Percentiles rank a stretch among this genome's conserved stretches.
These are phyloP conservation scores for Fopius arisanus DNA, from an alignment of 1,140 invertebrate species.

Conservation along the genomic window DNA sequence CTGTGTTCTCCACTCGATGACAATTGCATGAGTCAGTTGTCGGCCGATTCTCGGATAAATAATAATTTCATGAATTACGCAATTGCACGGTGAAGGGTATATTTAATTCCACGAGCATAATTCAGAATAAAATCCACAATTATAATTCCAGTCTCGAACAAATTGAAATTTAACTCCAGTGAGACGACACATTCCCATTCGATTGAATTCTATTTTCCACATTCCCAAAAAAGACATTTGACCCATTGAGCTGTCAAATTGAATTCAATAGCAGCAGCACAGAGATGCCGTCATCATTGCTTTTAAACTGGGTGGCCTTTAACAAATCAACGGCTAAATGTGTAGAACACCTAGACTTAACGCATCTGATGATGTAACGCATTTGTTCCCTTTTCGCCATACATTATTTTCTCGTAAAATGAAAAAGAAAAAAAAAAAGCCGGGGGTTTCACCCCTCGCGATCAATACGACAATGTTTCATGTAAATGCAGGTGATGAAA, in stretches of 20 bases:
- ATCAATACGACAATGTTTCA: neutral
- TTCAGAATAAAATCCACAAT: neutral
- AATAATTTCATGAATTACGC: neutral
- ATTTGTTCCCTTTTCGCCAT: neutral
- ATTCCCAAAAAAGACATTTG: neutral
- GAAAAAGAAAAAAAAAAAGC: neutral
- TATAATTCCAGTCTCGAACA: neutral
- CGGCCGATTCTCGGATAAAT: neutral
- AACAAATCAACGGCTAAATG: neutral
- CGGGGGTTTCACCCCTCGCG: neutral
- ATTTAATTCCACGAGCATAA: neutral
- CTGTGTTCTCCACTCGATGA: neutral
- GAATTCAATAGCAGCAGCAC: neutral
- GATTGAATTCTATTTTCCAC: neutral
- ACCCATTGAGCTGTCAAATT: neutral
- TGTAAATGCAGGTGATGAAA: neutral
- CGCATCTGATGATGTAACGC: neutral
- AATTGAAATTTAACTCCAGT: neutral
- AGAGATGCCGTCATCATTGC: constrained; percentile 4
- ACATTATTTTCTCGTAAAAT: neutral
- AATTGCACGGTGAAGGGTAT: neutral
- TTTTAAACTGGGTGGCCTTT: constrained; percentile 19
- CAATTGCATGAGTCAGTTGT: neutral
- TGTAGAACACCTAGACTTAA: neutral
- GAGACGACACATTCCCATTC: too few species aligned